Evolutionary conservation across 2,888 invertebrate genomes (phyloP).

Genomic region (Acrobeloides nanus): DNA sequence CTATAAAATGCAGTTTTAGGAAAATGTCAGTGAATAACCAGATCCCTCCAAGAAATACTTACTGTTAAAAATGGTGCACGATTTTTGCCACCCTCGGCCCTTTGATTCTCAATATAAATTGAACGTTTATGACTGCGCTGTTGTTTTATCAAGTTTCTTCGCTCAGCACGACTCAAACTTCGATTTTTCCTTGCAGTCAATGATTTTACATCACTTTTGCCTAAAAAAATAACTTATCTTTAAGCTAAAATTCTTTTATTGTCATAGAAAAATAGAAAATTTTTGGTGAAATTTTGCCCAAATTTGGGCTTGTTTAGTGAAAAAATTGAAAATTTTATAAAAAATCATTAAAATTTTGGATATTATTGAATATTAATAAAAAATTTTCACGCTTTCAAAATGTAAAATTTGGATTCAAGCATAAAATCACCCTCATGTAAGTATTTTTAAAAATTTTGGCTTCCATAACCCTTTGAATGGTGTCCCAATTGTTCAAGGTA

Average conservation of each 20-base stretch:
- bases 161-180: conserved; percentile 11
- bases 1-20: conserved; percentile 26
- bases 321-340: not conserved
- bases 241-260: too few species aligned
- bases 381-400: too few species aligned
- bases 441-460: too few species aligned
- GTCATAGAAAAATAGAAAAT: too few species aligned
- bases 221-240: conserved; percentile 9
- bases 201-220: conserved; percentile 12
- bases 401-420: too few species aligned
- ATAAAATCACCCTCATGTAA: too few species aligned
- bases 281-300: too few species aligned
- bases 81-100: conserved; percentile 16
- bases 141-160: conserved; percentile 13
- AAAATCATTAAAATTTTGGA: conserved; percentile 1
- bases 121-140: conserved; percentile 16
- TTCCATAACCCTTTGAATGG: too few species aligned
- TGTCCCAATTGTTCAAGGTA: too few species aligned
- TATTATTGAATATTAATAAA: too few species aligned
- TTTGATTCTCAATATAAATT: conserved; percentile 19
- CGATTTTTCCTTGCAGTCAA: too few species aligned
- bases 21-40: conserved; percentile 6
- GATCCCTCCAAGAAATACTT: not conserved
- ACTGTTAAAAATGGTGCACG: conserved; percentile 19
- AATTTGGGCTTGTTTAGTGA: too few species aligned